These are phyloP conservation scores for Erpetoichthys calabaricus DNA, from an alignment of 2,797 vertebrate species.

Conservation along the genomic window DNA sequence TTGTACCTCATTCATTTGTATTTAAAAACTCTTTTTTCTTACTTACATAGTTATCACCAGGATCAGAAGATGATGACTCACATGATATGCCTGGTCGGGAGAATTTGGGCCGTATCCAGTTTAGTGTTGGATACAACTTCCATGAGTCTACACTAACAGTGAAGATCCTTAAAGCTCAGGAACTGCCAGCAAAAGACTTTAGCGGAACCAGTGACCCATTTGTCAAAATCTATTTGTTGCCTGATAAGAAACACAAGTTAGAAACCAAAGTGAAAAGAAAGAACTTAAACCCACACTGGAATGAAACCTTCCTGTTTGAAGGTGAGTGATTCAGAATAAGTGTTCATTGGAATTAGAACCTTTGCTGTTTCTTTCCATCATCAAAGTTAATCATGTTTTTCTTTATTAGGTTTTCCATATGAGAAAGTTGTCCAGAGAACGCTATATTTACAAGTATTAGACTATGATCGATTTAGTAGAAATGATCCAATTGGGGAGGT, in stretches of 20 bases:
- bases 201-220: slow-evolving; percentile 95
- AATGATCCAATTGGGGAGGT: slow-evolving; percentile 97
- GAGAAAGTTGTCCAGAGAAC: slow-evolving; percentile 94
- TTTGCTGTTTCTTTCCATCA: background rate
- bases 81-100: slow-evolving; percentile 79
- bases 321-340: slow-evolving; percentile 39
- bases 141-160: slow-evolving; percentile 95
- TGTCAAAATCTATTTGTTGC: slow-evolving; percentile 94
- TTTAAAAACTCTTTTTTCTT: background rate
- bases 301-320: slow-evolving; percentile 95
- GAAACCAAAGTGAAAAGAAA: slow-evolving; percentile 98
- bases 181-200: slow-evolving; percentile 94
- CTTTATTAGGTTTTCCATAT: slow-evolving; percentile 75
- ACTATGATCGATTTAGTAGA: slow-evolving; percentile 95
- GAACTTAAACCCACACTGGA: slow-evolving; percentile 97
- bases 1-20: background rate
- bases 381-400: background rate
- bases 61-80: slow-evolving; percentile 79
- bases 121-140: slow-evolving; percentile 94
- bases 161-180: slow-evolving; percentile 93
- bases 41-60: slow-evolving; percentile 71
- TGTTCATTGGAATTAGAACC: too few species aligned
- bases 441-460: slow-evolving; percentile 93
- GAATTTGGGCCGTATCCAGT: slow-evolving; percentile 83
- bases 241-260: slow-evolving; percentile 97